Percentiles rank a stretch among this genome's conserved stretches.
Conservation (phyloP, 2,113 vertebrate genomes). For the Anthoscopus minutus region DNA sequence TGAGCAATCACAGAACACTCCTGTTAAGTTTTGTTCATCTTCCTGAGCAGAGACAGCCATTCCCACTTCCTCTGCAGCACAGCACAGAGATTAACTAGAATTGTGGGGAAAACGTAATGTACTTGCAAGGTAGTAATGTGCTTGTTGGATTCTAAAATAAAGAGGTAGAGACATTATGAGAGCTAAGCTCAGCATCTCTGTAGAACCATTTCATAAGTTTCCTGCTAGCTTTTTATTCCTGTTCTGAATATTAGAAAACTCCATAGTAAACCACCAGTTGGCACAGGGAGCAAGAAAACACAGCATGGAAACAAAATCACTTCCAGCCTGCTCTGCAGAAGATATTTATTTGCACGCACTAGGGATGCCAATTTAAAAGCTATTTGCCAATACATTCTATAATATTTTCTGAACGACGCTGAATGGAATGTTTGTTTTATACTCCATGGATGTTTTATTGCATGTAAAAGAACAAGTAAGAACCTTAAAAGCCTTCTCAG, state of each 20-base stretch:
- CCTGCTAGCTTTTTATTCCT: neutral
- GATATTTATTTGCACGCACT: neutral
- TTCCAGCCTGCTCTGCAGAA: neutral
- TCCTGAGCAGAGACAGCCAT: neutral
- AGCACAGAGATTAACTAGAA: neutral
- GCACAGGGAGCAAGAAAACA: neutral
- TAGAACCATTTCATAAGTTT: neutral
- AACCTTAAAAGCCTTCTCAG: neutral
- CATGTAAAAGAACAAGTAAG: neutral
- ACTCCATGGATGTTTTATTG: neutral
- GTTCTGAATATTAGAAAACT: neutral
- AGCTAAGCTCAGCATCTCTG: neutral
- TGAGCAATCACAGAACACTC: neutral
- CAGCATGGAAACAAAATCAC: neutral
- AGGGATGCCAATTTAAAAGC: neutral
- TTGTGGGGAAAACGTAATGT: neutral
- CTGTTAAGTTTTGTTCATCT: neutral
- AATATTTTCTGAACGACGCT: neutral
- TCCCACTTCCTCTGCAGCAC: neutral
- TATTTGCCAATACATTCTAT: neutral
- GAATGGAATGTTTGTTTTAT: neutral
- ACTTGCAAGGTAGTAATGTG: neutral
- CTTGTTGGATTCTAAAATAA: neutral
- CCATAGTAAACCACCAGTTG: neutral
- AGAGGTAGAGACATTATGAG: neutral